Conservation (phyloP, 2,888 invertebrate species). For the Caenorhabditis sp. region DNA sequence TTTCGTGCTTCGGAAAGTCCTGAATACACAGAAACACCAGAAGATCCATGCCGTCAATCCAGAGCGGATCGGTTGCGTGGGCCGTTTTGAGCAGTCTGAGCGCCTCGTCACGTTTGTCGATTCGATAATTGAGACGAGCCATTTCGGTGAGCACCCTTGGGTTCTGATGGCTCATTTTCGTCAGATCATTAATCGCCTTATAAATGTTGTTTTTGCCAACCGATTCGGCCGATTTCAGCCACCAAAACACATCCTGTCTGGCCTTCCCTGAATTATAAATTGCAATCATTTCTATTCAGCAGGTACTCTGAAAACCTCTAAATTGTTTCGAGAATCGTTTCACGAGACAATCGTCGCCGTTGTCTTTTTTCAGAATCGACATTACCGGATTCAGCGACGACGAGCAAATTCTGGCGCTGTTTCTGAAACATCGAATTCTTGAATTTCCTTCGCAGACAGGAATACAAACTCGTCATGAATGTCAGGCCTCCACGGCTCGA, state of each 20-base stretch:
- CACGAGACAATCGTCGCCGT: background rate
- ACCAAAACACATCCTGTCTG: constrained; percentile 16
- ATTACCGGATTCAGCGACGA: constrained; percentile 9
- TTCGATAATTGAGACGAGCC: constrained; percentile 23
- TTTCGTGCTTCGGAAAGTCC: constrained; percentile 1
- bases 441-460: background rate
- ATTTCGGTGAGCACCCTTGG: constrained; percentile 23
- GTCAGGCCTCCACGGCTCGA: constrained; percentile 15
- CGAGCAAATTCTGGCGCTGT: constrained; percentile 17
- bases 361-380: background rate
- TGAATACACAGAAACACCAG: constrained; percentile 30
- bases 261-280: no score
- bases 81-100: constrained; percentile 14
- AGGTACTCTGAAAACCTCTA: no score
- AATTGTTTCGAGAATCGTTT: constrained; percentile 7
- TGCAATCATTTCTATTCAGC: no score
- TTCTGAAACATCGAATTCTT: constrained; percentile 5
- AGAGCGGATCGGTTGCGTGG: constrained; percentile 7
- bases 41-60: constrained; percentile 54
- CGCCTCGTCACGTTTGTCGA: constrained; percentile 30
- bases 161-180: constrained; percentile 42
- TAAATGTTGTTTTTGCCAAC: constrained; percentile 14
- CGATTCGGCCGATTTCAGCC: constrained; percentile 35
- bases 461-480: constrained; percentile 10
- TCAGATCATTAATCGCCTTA: constrained; percentile 21